These are phyloP conservation scores for Phylloscopus whistleri DNA, from an alignment of 2,113 vertebrate genomes.

Conservation along the genomic window DNA sequence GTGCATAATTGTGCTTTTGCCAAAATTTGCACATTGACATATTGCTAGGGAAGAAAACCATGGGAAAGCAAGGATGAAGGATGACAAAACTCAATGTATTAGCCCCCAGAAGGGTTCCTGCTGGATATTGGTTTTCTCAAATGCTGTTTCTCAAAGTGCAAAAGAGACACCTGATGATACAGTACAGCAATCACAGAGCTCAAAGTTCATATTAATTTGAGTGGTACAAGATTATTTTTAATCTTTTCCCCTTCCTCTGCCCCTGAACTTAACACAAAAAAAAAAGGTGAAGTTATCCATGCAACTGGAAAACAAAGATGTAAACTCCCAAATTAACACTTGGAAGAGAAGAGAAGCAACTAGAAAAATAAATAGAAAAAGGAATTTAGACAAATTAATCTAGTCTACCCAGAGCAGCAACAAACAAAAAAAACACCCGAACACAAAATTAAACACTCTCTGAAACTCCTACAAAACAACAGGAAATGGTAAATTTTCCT, in stretches of 20 bases:
- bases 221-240: neutral
- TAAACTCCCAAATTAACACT: neutral
- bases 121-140: fast-evolving
- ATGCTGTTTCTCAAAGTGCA: neutral
- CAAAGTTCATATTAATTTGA: neutral
- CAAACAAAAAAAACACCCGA: fast-evolving
- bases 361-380: neutral
- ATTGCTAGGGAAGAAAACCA: neutral
- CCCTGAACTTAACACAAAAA: neutral
- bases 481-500: neutral
- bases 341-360: neutral
- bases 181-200: neutral
- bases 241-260: neutral
- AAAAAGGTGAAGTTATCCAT: neutral
- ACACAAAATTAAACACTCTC: neutral
- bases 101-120: neutral
- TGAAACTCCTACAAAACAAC: neutral
- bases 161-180: neutral
- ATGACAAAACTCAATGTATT: neutral
- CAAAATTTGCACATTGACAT: neutral
- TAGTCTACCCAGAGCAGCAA: neutral
- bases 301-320: neutral
- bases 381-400: neutral
- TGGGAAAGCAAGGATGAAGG: neutral
- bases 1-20: neutral